Evolutionary conservation across 1,140 invertebrate genomes (phyloP), one percentile per base, ranked within the genome.

Genomic region (Nautilus pompilius): DNA sequence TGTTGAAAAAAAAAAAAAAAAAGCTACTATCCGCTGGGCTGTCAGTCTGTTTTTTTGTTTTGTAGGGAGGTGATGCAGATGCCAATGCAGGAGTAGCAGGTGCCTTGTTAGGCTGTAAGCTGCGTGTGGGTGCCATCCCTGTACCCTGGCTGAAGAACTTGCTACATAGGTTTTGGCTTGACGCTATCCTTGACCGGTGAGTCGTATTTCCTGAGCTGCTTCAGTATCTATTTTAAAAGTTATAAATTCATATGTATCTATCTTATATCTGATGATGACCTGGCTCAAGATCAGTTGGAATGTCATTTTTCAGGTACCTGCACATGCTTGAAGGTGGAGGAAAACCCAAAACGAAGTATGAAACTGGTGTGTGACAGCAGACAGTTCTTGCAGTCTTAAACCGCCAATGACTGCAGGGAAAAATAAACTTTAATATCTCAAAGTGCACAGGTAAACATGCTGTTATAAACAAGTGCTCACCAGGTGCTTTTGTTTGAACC

Each of bases 61-160:
- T 65, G 32, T 45, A 79, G 75, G 79, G 77, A 53, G 79, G 79
- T 26, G 79, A 80, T 70, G 72, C 79, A 46, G 79, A 80, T 65
- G 75, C 77, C 8, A 80, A 80, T 69, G 73, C 71, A 33, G 72
- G 74, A 49, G 74, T 79, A 33, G 77, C 73, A 45, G 79, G 79
- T 22, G 73, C 79, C n/a, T 22, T 80, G 30, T 55, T 79, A 6
- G 79, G 79, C 8, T 79, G 77, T 69, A 79, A 77, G 69, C 63
- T 79, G 20, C 77, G 79, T 6, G 60, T 74, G 22, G 65, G 75
- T 34, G 73, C 70, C n/a, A 68, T 79, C 17, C 79, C 79, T 2
- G 53, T 62, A 46, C 64, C 72, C 2, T 80, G 79, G 79, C 67
- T 75, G 20, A 69, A 76, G 33, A 63, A 66, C 20, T 61, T 79